Percentiles rank a stretch among this genome's conserved stretches.
phyloP scores from a whole-genome alignment of 2,888 invertebrate species.

The Argynnis bischoffii region DNA sequence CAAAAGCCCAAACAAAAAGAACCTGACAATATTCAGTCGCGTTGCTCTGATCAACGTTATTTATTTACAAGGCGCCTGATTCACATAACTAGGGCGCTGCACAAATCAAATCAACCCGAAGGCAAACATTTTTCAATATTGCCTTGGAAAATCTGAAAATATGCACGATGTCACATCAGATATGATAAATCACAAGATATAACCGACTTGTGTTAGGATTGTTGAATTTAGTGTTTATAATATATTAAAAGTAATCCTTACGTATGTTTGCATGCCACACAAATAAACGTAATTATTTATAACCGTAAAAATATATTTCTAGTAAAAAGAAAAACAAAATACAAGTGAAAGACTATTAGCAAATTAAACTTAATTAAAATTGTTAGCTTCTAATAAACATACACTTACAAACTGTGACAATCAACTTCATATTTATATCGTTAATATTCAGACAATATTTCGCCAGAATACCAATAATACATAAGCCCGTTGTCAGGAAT shows the following conservation, averaged over 20 bases:
- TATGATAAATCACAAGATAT: slow-evolving; percentile 19
- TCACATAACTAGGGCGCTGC: slow-evolving; percentile 40
- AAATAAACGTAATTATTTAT: too few species aligned
- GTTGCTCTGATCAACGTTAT: slow-evolving; percentile 16
- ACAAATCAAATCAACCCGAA: slow-evolving; percentile 64
- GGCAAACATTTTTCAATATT: slow-evolving; percentile 67
- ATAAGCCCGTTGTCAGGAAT: too few species aligned
- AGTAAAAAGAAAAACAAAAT: too few species aligned
- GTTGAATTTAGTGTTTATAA: slow-evolving; percentile 9
- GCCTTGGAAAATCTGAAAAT: slow-evolving; percentile 49
- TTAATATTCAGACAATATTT: too few species aligned
- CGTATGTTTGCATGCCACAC: too few species aligned
- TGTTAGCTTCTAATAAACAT: too few species aligned
- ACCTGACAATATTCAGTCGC: background rate
- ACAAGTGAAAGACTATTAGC: too few species aligned
- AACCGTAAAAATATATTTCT: too few species aligned
- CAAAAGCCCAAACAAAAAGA: background rate
- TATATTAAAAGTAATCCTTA: background rate
- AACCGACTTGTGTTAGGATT: slow-evolving; percentile 3
- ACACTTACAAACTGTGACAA: too few species aligned
- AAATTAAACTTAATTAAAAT: too few species aligned
- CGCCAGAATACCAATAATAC: too few species aligned
- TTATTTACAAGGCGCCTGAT: slow-evolving; percentile 27
- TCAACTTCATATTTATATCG: too few species aligned
- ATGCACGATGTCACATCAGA: slow-evolving; percentile 22